Evolutionary conservation across 2,113 vertebrate genomes (phyloP).

Genomic region (cattle (Bos taurus)): DNA sequence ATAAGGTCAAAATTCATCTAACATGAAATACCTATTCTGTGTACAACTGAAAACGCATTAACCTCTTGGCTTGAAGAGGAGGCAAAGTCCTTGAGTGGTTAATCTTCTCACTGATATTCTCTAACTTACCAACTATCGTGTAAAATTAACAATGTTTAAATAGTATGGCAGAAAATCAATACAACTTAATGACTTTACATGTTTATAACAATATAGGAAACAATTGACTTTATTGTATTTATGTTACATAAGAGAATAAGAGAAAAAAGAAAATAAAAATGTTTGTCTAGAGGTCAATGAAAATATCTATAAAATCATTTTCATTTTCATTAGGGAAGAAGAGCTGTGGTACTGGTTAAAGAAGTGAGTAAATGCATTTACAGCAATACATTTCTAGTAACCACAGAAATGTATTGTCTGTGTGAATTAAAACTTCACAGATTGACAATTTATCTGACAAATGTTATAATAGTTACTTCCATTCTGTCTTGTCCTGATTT

Average conservation of each 20-base stretch:
- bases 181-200: not conserved
- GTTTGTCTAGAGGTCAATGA: slow-evolving; percentile 5
- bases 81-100: not conserved
- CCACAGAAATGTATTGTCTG: not conserved
- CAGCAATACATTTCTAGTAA: not conserved
- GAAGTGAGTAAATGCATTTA: not conserved
- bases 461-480: not conserved
- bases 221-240: not conserved
- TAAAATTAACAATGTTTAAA: not conserved
- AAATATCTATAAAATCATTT: slow-evolving; percentile 36
- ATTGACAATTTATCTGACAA: not conserved
- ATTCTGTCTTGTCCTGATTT: slow-evolving; percentile 1
- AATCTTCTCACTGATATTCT: not conserved
- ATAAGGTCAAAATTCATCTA: not conserved
- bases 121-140: not conserved
- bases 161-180: not conserved
- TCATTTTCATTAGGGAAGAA: slow-evolving; percentile 32
- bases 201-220: not conserved
- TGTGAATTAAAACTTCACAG: not conserved
- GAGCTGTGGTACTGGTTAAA: slow-evolving; percentile 7
- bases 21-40: not conserved
- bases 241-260: not conserved
- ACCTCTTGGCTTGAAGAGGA: not conserved
- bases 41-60: not conserved
- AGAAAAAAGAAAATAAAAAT: not conserved